Base-by-base conservation (phyloP, 2,797 vertebrate genomes). In the Sebastes kiyomatsui region DNA sequence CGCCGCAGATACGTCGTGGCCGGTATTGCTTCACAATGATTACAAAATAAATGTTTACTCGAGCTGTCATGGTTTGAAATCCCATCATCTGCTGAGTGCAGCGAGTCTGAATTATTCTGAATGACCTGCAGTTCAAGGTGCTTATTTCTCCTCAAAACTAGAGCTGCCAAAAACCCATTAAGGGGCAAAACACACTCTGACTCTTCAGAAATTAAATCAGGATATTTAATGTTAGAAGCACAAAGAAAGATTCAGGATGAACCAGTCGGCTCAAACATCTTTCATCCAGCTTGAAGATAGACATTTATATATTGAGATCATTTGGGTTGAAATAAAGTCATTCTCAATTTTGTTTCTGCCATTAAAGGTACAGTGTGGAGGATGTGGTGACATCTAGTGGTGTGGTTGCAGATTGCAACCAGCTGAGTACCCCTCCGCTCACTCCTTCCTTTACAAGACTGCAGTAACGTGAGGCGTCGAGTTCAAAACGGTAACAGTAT, bases 1-100 rank as follows among this genome's bases (percentile, higher is more conserved):
- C 13, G 1, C 33, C 1, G 5, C 23, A 25, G 58, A 68, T 68
- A 77, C 18, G 27, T 58, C 65, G 42, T 67, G 69, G 75, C 58
- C 22, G 42, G 77, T 68, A 23, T 5, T 67, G 67, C 82, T 68
- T 33, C 69, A 87, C 79, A 86, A 78, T 73, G 62, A 77, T 79
- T 69, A 70, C 69, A 80, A 84, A 91, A 85, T 83, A 83, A 85
- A 84, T 86, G 80, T 86, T 86, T 81, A 75, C 83, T 77, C 61
- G 67, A 73, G 84, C 86, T 58, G 80, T 80, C 75, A 64, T 52
- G 80, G 81, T 83, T 82, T 82, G 30, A 92, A 91, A 86, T 87
- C 79, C 84, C 76, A 77, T 75, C 81, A 73, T 87, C 76, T 78
- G 90, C 88, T 83, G 77, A 83, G 79, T 52, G 72, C 79, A 80